Evolutionary conservation across 2,797 vertebrate genomes (phyloP).

Genomic region (Anas flavirostris): DNA sequence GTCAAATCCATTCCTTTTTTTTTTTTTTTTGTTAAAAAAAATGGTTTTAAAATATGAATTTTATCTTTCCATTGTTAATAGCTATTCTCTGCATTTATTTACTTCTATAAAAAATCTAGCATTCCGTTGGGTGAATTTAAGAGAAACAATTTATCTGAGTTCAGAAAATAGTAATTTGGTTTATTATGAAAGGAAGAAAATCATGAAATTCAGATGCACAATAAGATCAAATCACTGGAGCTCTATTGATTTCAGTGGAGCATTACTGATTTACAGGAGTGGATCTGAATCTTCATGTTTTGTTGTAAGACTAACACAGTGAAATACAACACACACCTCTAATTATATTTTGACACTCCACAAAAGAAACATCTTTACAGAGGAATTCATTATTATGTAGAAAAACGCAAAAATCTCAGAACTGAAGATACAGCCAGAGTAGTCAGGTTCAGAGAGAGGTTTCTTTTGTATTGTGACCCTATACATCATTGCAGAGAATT

Average conservation of each 20-base stretch:
- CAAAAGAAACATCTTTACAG: not conserved
- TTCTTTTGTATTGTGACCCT: not conserved
- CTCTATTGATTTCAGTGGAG: not conserved
- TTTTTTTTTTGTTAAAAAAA: too few species aligned
- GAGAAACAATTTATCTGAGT: not conserved
- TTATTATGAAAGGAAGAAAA: not conserved
- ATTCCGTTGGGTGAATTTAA: not conserved
- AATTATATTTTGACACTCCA: not conserved
- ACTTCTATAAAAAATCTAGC: not conserved
- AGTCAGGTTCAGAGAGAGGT: not conserved
- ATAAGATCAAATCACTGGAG: not conserved
- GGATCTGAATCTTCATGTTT: not conserved
- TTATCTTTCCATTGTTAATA: constrained; percentile 4
- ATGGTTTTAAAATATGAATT: not conserved
- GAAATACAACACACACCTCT: not conserved
- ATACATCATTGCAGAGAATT: not conserved
- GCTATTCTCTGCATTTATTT: not conserved
- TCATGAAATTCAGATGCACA: not conserved
- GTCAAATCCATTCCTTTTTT: not conserved
- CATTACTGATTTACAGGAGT: not conserved
- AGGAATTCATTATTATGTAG: not conserved
- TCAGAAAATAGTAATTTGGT: not conserved
- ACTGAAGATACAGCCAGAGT: not conserved
- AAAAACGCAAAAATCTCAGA: not conserved
- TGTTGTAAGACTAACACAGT: not conserved